Evolutionary conservation across 2,797 vertebrate species (phyloP).

Genomic region (Pitangus sulphuratus): DNA sequence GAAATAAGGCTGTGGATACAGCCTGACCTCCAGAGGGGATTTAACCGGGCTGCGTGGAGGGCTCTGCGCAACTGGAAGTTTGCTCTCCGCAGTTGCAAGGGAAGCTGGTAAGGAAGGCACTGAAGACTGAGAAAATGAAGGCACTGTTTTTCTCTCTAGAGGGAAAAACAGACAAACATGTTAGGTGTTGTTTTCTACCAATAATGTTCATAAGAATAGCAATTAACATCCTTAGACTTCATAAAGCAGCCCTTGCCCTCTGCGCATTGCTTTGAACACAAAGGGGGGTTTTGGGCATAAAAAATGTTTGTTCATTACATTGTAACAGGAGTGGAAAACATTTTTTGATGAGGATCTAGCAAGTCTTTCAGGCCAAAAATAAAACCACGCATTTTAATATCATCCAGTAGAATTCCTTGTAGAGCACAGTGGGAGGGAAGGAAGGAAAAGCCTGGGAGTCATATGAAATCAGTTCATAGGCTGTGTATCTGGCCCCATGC

Average conservation of each 20-base stretch:
- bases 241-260: background rate
- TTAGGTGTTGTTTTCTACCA: background rate
- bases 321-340: background rate
- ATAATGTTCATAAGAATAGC: background rate
- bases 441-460: background rate
- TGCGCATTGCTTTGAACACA: background rate
- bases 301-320: background rate
- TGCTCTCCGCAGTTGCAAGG: conserved; percentile 81
- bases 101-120: conserved; percentile 91
- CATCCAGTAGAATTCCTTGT: background rate
- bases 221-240: background rate
- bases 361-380: background rate
- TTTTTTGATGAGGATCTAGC: background rate
- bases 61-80: conserved; percentile 77
- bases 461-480: background rate
- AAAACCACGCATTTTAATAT: background rate
- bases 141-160: conserved; percentile 96
- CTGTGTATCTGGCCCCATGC: background rate
- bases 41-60: conserved; percentile 83
- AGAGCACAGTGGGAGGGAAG: background rate
- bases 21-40: conserved; percentile 80
- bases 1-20: conserved; percentile 83
- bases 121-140: conserved; percentile 87
- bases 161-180: background rate
- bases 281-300: accelerated